phyloP scores from a whole-genome alignment of 1,140 invertebrate genomes.

The Condylostylus longicornis region DNA sequence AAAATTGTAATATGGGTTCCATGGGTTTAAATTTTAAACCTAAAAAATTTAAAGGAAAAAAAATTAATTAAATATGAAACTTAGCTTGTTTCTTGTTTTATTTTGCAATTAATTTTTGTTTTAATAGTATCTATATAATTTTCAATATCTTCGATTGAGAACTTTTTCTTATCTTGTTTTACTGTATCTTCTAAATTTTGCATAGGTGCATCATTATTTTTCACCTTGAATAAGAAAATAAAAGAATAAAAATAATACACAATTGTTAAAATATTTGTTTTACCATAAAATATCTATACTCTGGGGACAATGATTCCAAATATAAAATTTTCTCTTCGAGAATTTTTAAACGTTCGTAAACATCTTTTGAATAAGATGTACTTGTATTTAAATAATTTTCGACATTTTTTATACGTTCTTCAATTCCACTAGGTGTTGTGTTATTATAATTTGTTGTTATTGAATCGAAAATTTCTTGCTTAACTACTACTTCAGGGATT shows the following conservation, averaged over 20 bases:
- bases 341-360: conserved; percentile 46
- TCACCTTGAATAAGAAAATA: too few species aligned
- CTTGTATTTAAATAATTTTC: conserved; percentile 40
- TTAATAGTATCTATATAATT: not conserved
- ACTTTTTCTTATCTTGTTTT: not conserved
- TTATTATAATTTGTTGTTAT: conserved; percentile 18
- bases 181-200: not conserved
- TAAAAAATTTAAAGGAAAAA: too few species aligned
- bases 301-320: conserved; percentile 52
- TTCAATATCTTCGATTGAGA: not conserved
- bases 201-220: not conserved
- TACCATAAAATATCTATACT: conserved; percentile 50
- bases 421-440: conserved; percentile 31
- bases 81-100: too few species aligned
- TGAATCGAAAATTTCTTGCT: not conserved
- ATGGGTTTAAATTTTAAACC: too few species aligned
- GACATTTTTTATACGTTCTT: conserved; percentile 40
- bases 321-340: conserved; percentile 49
- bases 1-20: too few species aligned
- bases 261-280: conserved; percentile 12
- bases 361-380: conserved; percentile 36
- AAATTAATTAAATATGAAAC: too few species aligned
- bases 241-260: not conserved
- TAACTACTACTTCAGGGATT: conserved; percentile 17
- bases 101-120: too few species aligned